Conservation (phyloP, 2,888 invertebrate species). For the Hedya salicella region DNA sequence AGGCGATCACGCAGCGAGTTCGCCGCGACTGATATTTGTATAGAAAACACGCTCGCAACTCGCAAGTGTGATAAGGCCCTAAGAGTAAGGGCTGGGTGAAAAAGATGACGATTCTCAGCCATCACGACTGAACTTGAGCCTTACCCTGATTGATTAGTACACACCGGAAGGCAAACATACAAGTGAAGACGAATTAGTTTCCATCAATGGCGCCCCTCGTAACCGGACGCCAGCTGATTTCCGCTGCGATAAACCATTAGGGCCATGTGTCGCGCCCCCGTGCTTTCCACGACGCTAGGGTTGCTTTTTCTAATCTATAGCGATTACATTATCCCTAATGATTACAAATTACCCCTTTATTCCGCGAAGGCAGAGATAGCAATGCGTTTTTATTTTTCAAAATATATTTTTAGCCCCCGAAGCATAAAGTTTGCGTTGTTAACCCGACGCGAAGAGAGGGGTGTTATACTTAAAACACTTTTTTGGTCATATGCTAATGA, state of each 20-base stretch:
- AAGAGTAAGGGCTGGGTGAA: too few species aligned
- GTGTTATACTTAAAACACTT: too few species aligned
- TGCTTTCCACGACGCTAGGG: slow-evolving; percentile 23
- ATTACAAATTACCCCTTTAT: not conserved
- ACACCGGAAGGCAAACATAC: slow-evolving; percentile 27
- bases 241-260: slow-evolving; percentile 72
- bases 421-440: too few species aligned
- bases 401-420: too few species aligned
- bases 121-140: not conserved
- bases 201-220: slow-evolving; percentile 19
- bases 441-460: too few species aligned
- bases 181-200: slow-evolving; percentile 37
- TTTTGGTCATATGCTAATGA: too few species aligned
- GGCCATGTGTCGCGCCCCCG: slow-evolving; percentile 62
- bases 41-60: too few species aligned
- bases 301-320: slow-evolving; percentile 9
- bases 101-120: not conserved
- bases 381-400: too few species aligned
- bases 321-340: not conserved
- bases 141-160: slow-evolving; percentile 8
- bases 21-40: too few species aligned
- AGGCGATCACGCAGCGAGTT: too few species aligned
- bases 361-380: too few species aligned
- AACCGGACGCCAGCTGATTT: slow-evolving; percentile 68
- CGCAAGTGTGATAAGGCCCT: too few species aligned